Percentiles rank a stretch among this genome's conserved stretches.
phyloP scores from a whole-genome alignment of 2,797 vertebrate species.

The Apogon hyalosoma region DNA sequence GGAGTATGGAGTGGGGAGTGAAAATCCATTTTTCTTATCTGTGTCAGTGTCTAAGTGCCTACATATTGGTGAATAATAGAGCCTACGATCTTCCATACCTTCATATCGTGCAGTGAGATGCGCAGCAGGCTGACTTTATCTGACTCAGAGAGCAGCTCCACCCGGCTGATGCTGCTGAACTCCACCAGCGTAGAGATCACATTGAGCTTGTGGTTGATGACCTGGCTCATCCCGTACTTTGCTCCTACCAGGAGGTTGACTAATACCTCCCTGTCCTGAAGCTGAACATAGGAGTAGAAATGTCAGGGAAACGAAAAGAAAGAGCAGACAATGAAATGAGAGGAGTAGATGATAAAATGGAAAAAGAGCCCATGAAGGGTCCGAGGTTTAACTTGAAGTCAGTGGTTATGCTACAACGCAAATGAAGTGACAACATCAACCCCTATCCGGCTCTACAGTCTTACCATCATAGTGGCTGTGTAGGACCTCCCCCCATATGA shows the following conservation, averaged over 20 bases:
- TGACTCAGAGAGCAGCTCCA: constrained; percentile 92
- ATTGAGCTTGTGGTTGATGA: constrained; percentile 97
- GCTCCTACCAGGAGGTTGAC: constrained; percentile 94
- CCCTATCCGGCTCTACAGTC: background rate
- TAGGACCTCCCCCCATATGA: constrained; percentile 95
- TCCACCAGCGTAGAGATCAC: constrained; percentile 93
- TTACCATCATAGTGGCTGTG: constrained; percentile 95
- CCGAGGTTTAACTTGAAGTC: background rate
- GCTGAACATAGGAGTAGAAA: constrained; percentile 73
- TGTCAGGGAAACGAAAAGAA: background rate
- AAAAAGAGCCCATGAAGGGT: background rate
- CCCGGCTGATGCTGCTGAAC: constrained; percentile 92
- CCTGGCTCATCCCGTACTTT: constrained; percentile 95
- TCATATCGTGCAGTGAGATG: constrained; percentile 95
- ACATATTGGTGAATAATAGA: constrained; percentile 51
- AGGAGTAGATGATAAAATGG: background rate
- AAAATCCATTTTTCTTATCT: constrained; percentile 39
- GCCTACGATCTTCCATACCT: constrained; percentile 83
- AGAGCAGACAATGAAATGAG: background rate
- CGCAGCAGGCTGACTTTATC: constrained; percentile 96
- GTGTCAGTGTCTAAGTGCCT: constrained; percentile 43
- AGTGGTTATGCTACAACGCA: background rate
- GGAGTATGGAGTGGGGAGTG: constrained; percentile 38
- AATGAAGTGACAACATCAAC: constrained; percentile 2
- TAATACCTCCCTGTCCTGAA: constrained; percentile 95